Percentiles rank a stretch among this genome's conserved stretches.
These are phyloP conservation scores for Drosophila orosa DNA, from an alignment of 1,140 invertebrate species.

Conservation along the genomic window DNA sequence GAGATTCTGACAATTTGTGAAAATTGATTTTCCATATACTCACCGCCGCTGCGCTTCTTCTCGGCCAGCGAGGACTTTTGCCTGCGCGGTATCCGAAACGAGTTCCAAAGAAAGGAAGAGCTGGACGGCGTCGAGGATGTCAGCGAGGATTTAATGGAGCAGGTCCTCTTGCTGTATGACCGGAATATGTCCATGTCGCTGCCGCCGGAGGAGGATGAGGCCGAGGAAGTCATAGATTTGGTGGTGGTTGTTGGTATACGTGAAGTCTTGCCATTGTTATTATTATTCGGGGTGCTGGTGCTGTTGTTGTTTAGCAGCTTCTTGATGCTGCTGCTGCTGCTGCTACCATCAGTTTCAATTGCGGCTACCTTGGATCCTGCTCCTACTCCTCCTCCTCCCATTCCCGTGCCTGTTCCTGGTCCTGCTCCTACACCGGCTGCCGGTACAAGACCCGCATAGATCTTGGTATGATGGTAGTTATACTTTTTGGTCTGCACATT, in stretches of 20 bases:
- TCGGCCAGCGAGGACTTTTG: conserved; percentile 56
- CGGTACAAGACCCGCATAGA: conserved; percentile 22
- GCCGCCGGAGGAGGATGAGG: conserved; percentile 27
- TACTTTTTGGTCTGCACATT: conserved; percentile 76
- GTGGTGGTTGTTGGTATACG: conserved; percentile 61
- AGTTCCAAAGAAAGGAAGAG: conserved; percentile 80
- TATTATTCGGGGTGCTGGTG: conserved; percentile 23
- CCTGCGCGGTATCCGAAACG: conserved; percentile 79
- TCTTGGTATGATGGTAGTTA: conserved; percentile 72
- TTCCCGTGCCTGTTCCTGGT: neutral
- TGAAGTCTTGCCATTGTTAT: conserved; percentile 57
- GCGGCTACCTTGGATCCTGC: neutral
- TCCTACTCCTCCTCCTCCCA: neutral
- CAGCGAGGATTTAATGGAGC: conserved; percentile 36
- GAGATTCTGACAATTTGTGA: neutral
- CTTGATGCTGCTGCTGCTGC: conserved; percentile 46
- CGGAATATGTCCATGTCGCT: conserved; percentile 68
- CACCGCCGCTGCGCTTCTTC: conserved; percentile 41
- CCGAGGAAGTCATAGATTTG: conserved; percentile 36
- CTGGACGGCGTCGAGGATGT: conserved; percentile 43
- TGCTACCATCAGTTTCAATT: neutral
- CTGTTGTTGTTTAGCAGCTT: conserved; percentile 59
- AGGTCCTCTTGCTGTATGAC: conserved; percentile 33
- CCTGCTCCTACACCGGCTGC: neutral
- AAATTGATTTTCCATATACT: conserved; percentile 50